Base-by-base conservation (phyloP, 2,797 vertebrate species). In the Alosa sapidissima region DNA sequence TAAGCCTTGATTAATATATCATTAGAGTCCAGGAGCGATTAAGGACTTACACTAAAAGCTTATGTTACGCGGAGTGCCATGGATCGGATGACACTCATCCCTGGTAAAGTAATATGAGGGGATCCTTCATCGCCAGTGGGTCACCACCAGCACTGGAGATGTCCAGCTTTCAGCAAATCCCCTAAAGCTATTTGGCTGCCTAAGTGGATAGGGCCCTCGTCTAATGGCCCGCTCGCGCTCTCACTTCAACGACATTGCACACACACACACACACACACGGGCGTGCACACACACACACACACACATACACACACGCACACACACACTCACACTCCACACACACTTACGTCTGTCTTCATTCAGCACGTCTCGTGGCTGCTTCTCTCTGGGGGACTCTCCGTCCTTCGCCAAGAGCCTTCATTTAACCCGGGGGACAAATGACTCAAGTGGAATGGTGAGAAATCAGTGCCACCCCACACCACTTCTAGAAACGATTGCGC, bases 11-110 rank as follows among this genome's bases (percentile, higher is more conserved):
- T 97, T 89, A 91, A 92, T 91, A 88, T 92, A 90, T 92, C 91
- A 92, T 97, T 96, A 97, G 94, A 96, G 96, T 95, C 95, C 94
- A 95, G 87, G 94, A 93, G 93, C 90, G 95, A 96, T 95, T 92
- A 93, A 95, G 93, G 91, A 93, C 87, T 91, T 96, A 36, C 36
- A 41, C 95, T 95, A 93, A 94, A 93, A 96, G 95, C 95, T 93
- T 95, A 93, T 86, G 91, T 90, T 90, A 90, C 90, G 89, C 89
- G 94, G 92, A 95, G 95, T 93, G 94, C 92, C 82, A 93, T 92
- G 91, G 95, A 93, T 96, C 93, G 93, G 93, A 94, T 96, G 96
- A 95, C 90, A 83, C 88, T 86, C 91, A 47, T 89, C 86, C 92
- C 93, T 92, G 92, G 91, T 0, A 86, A 93, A 92, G 90, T 93